Base-by-base conservation (phyloP, 2,888 invertebrate genomes). In the Xestia rhomboidea region DNA sequence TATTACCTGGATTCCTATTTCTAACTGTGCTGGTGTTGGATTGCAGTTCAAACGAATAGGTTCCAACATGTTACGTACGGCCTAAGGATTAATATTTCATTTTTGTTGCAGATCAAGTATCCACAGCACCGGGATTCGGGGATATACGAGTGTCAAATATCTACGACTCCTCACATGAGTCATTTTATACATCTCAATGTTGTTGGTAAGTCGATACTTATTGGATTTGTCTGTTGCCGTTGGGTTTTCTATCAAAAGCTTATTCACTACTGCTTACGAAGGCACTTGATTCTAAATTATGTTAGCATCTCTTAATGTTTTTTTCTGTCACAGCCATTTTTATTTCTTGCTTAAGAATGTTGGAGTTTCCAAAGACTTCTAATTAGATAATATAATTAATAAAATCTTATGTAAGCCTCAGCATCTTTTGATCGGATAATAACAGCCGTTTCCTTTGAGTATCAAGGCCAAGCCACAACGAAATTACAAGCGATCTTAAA, bases 101-200 rank as follows among this genome's bases (percentile, higher is more conserved):
- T 84, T 87, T 94, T 93, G 92, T 96, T 95, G n/a, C 97, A 98
- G 97, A 98, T 99, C 95, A 99, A 99, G 95, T 99, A 99, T 93
- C 98, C 99, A 1, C 99, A 99, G 93, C 98, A 98, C 93, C 97
- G 98, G 88, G 99, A 99, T 95, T 98, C 98, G 30, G 99, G 99
- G 81, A 98, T 98, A 90, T 99, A 99, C 96, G 99, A 99, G 96
- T 99, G 99, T 95, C 99, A 99, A 97, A 98, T 99, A 93, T 99
- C 99, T 89, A 99, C 99, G 82, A 99, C 99, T 78, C 99, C 99
- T 38, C 99, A 99, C 92, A 98, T 99, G 97, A 98, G 99, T 92
- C 99, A 99, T 95, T 99, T 98, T 94, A 98, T 99, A 93, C 98
- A 99, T 94, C 97, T 99, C 89, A 98, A 98, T 91, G 99, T 99